Evolutionary conservation across 2,888 invertebrate genomes (phyloP), one percentile per base, ranked within the genome.

Genomic region (Sinhomidia bicolor): DNA sequence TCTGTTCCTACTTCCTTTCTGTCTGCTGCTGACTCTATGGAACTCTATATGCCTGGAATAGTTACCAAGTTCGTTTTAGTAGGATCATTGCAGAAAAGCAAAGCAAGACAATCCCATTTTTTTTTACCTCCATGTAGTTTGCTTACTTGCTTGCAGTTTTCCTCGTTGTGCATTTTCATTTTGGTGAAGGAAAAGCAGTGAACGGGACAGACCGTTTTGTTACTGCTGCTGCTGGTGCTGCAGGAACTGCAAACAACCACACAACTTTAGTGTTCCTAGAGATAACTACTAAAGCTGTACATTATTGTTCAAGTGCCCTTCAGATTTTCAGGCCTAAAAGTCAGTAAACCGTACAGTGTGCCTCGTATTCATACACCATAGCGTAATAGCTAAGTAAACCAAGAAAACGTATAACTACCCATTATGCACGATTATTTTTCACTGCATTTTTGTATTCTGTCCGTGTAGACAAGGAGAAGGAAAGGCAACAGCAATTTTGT

Each of bases 281-380:
- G 12, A 62, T 62, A 62, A 51, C n/a, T 51, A 51, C 36, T 7
- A 36, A 36, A 36, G 26, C 4, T 36, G 26, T 60, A 60, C 32
- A 41, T 71, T 71, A 29, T 36, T 60, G 41, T 65, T 83, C 47
- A 54, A 83, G 82, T 71, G 82, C 71, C 82, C 82, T 83, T 71
- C 82, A 71, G 47, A 51, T 54, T 62, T 76, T 51, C 29, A 54
- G 26, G 26, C 5, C 9, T 54, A 23, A n/a, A 36, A 9, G 32
- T 26, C n/a, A n/a, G 51, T 2, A 51, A 51, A n/a, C 3, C 51
- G 1, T 51, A n/a, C n/a, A n/a, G 65, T 17, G 36, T 32, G 29
- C 44, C 71, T 44, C 10, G 7, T n/a, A 65, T 17, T 41, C n/a
- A 44, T 71, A 36, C 41, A 26, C 4, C 62, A 5, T 41, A 7